Evolutionary conservation across 2,797 vertebrate species (phyloP).

Genomic region (Crax fasciolata): DNA sequence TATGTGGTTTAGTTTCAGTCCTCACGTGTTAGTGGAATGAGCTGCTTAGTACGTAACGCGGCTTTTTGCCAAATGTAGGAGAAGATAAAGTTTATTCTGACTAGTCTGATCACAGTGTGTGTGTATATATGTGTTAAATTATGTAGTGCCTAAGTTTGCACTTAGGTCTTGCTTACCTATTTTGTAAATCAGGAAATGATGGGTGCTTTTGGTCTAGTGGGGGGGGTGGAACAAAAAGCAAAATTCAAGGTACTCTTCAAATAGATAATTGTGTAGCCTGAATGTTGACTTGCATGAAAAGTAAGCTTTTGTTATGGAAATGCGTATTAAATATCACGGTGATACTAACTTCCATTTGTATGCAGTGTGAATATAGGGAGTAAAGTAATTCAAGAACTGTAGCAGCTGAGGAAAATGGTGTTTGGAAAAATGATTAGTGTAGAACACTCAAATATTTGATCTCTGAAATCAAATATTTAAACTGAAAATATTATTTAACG

Average conservation of each 20-base stretch:
- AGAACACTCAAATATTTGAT: not conserved
- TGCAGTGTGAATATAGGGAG: not conserved
- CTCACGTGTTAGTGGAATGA: not conserved
- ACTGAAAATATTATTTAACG: not conserved
- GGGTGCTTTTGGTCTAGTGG: not conserved
- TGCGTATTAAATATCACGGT: not conserved
- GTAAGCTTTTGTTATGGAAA: not conserved
- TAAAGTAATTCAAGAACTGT: not conserved
- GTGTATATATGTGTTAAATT: not conserved
- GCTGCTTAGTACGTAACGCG: not conserved
- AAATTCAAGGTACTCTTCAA: not conserved
- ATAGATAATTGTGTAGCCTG: not conserved
- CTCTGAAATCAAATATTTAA: not conserved
- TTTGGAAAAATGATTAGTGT: not conserved
- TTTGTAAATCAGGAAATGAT: constrained; percentile 16
- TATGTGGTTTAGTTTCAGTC: not conserved
- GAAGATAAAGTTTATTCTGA: not conserved
- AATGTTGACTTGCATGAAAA: not conserved
- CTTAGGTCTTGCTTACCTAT: not conserved
- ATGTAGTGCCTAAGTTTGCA: not conserved
- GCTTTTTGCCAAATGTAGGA: not conserved
- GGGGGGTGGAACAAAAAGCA: not conserved
- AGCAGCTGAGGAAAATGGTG: not conserved
- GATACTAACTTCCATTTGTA: not conserved
- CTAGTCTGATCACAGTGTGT: not conserved